Percentiles rank a stretch among this genome's conserved stretches.
Conservation (phyloP, 2,888 invertebrate species). For the Oxystoma pomonae region DNA sequence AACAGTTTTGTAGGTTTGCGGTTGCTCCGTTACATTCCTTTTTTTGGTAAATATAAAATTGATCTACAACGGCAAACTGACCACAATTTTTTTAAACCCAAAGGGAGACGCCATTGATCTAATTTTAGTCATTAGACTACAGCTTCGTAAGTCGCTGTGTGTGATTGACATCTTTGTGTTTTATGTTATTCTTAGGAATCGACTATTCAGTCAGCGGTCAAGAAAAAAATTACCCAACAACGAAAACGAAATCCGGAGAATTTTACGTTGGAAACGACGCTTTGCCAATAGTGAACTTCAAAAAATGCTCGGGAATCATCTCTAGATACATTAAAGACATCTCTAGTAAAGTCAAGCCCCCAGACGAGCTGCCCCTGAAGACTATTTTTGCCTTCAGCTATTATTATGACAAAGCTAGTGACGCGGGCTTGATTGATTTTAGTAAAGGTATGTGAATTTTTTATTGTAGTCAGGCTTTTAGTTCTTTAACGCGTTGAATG, state of each 20-base stretch:
- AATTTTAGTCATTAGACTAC: no score
- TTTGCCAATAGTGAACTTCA: constrained; percentile 60
- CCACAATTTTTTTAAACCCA: no score
- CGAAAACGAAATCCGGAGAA: constrained; percentile 43
- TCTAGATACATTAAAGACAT: constrained; percentile 52
- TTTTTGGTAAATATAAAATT: no score
- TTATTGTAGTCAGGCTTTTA: no score
- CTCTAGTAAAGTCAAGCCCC: constrained; percentile 42
- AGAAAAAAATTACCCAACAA: constrained; percentile 39
- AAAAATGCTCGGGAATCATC: constrained; percentile 56
- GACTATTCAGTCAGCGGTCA: constrained; percentile 64
- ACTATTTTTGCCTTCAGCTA: constrained; percentile 86
- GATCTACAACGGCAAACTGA: no score
- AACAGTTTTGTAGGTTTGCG: no score
- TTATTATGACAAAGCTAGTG: constrained; percentile 89
- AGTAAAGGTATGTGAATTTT: constrained; percentile 17
- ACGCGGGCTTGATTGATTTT: constrained; percentile 66
- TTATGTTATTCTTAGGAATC: constrained; percentile 54
- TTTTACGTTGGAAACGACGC: constrained; percentile 54
- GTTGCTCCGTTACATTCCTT: no score
- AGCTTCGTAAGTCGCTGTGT: no score
- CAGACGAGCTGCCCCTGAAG: constrained; percentile 44
- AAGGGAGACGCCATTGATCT: no score
- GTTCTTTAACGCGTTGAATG: no score
- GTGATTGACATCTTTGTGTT: no score